phyloP scores from a whole-genome alignment of 2,797 vertebrate species.

The Borostomias antarcticus region DNA sequence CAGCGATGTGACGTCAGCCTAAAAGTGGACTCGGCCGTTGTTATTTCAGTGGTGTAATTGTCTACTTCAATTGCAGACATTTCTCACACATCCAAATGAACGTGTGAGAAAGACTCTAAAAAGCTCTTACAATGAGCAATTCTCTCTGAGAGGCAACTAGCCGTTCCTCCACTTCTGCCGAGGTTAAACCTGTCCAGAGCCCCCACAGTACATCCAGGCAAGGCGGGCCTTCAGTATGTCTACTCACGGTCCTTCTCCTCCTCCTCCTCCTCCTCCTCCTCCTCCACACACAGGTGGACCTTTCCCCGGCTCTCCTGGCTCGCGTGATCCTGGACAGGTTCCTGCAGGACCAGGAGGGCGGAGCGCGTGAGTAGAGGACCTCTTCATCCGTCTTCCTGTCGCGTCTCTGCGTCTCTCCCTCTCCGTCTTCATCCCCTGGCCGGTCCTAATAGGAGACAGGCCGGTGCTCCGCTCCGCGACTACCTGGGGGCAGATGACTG shows the following conservation, averaged over 20 bases:
- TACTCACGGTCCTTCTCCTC: too few species aligned
- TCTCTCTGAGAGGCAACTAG: slow-evolving; percentile 37
- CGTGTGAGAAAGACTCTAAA: slow-evolving; percentile 41
- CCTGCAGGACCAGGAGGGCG: slow-evolving; percentile 84
- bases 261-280: not conserved
- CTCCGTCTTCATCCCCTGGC: slow-evolving; percentile 46
- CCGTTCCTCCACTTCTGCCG: slow-evolving; percentile 16
- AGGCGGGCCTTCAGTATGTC: slow-evolving; percentile 38
- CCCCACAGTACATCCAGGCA: slow-evolving; percentile 7
- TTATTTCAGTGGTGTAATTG: slow-evolving; percentile 47
- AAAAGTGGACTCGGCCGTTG: slow-evolving; percentile 38
- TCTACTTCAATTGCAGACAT: slow-evolving; percentile 42
- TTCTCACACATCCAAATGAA: slow-evolving; percentile 39
- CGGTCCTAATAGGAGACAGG: slow-evolving; percentile 74
- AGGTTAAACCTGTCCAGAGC: slow-evolving; percentile 40
- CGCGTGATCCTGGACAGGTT: slow-evolving; percentile 91
- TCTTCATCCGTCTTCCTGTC: slow-evolving; percentile 41
- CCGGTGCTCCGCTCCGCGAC: slow-evolving; percentile 76
- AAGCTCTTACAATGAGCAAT: slow-evolving; percentile 48
- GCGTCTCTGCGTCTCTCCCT: slow-evolving; percentile 32
- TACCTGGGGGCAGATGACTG: slow-evolving; percentile 77
- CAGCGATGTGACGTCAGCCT: slow-evolving; percentile 54
- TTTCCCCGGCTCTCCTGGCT: slow-evolving; percentile 94
- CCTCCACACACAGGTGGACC: slow-evolving; percentile 81
- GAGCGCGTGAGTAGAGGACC: slow-evolving; percentile 85